phyloP scores from a whole-genome alignment of 2,113 vertebrate species.

The Ictalurus furcatus region DNA sequence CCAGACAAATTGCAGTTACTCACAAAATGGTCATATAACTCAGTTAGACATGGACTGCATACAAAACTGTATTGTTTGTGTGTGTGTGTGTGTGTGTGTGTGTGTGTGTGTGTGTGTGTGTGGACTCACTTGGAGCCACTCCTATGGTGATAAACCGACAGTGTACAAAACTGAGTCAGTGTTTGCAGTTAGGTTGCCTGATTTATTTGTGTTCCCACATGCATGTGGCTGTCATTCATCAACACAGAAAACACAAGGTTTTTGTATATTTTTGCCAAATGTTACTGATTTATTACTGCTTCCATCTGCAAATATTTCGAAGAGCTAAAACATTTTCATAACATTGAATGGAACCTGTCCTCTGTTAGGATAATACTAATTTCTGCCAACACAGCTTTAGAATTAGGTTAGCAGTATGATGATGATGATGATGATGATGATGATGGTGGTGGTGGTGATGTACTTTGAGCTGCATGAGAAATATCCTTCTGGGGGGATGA shows the following conservation, averaged over 20 bases:
- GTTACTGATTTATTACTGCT: neutral
- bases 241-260: neutral
- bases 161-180: constrained; percentile 8
- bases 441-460: neutral
- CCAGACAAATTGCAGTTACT: neutral
- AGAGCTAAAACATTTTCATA: neutral
- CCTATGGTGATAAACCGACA: constrained; percentile 8
- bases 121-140: neutral
- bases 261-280: neutral
- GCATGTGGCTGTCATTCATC: neutral
- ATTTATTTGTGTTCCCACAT: neutral
- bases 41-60: neutral
- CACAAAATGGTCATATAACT: neutral
- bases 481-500: neutral
- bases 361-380: neutral
- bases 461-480: neutral
- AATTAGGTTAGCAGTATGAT: neutral
- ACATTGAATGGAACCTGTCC: neutral
- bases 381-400: neutral
- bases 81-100: neutral
- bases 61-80: neutral
- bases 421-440: neutral
- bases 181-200: neutral
- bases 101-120: neutral
- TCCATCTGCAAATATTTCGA: neutral